A percentile compares a stretch with the other conserved stretches of the same genome.
Conservation (phyloP, 1,140 invertebrate species). For the Formica selysi region DNA sequence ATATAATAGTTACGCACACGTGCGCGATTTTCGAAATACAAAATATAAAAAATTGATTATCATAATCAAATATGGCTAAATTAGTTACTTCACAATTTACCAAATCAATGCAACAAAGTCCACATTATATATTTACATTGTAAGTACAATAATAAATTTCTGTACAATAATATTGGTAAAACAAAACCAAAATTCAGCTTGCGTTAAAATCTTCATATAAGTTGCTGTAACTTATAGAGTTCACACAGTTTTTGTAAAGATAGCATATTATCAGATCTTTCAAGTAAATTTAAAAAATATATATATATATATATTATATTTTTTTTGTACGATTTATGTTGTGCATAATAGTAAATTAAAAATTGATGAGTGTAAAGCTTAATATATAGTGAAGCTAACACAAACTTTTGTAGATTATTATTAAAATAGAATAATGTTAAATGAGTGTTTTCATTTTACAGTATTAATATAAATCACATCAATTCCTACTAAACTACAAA, state of each 20-base stretch:
- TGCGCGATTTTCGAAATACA: conserved; percentile 44
- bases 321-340: conserved; percentile 44
- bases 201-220: conserved; percentile 20
- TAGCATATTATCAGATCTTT: conserved; percentile 45
- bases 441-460: conserved; percentile 44
- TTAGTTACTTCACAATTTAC: conserved; percentile 12
- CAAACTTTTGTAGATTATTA: conserved; percentile 60
- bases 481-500: conserved; percentile 71
- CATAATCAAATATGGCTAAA: conserved; percentile 29
- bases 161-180: neutral
- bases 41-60: conserved; percentile 39
- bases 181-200: conserved; percentile 19
- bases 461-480: conserved; percentile 49
- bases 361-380: conserved; percentile 36
- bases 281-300: conserved; percentile 57
- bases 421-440: conserved; percentile 57
- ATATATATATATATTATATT: conserved; percentile 24
- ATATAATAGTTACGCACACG: conserved; percentile 27
- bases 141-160: conserved; percentile 31
- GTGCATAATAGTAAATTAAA: conserved; percentile 36
- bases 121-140: conserved; percentile 25
- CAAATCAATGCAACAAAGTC: conserved; percentile 9
- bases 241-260: conserved; percentile 51
- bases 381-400: conserved; percentile 38
- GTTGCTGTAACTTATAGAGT: conserved; percentile 40